Conservation (phyloP, 2,797 vertebrate species). For the Pipistrellus pygmaeus region DNA sequence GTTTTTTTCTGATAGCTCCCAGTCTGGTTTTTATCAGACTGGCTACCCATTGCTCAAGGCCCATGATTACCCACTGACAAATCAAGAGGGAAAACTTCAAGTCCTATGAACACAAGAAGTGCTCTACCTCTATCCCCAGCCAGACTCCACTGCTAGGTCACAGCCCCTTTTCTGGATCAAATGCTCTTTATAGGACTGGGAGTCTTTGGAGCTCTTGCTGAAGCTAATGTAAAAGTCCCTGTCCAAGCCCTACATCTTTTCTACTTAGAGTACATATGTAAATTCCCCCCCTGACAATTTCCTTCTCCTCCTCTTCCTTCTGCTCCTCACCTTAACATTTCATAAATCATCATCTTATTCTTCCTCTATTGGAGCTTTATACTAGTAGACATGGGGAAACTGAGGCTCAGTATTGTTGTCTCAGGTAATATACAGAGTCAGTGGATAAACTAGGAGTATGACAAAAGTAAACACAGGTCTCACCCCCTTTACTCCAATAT, state of each 20-base stretch:
- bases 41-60: background rate
- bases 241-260: background rate
- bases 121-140: background rate
- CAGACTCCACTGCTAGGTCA: background rate
- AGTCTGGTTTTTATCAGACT: conserved; percentile 16
- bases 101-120: conserved; percentile 30
- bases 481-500: background rate
- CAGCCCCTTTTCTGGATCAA: conserved; percentile 4
- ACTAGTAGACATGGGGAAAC: background rate
- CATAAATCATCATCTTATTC: background rate
- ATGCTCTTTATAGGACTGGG: background rate
- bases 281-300: background rate
- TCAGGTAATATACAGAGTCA: background rate
- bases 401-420: background rate
- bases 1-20: conserved; percentile 14
- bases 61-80: background rate
- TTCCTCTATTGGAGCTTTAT: background rate
- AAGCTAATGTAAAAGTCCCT: background rate
- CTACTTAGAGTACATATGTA: background rate
- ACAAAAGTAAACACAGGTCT: background rate
- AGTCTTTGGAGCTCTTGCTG: background rate
- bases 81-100: conserved; percentile 57
- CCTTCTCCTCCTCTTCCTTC: background rate
- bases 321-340: conserved; percentile 22
- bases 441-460: background rate